Percentiles rank a stretch among this genome's conserved stretches.
phyloP scores from a whole-genome alignment of 2,888 invertebrate genomes.

The Harpalus rubripes region DNA sequence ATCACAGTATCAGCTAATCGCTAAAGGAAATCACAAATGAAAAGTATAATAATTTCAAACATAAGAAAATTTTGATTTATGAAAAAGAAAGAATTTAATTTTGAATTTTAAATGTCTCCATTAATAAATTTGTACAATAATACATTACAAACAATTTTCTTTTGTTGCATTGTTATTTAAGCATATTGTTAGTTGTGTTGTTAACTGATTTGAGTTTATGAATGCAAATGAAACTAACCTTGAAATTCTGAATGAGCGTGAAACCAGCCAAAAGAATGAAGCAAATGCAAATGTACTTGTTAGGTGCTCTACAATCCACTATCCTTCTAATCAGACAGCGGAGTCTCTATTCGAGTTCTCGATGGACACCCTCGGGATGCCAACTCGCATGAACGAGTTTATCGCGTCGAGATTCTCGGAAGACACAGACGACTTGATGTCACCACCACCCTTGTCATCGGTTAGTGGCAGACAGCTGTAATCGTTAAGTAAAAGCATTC shows the following conservation, averaged over 20 bases:
- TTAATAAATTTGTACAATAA: too few species aligned
- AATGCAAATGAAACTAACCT: conserved; percentile 21
- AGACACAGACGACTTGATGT: neutral
- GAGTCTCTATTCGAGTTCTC: conserved; percentile 68
- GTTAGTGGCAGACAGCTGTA: conserved; percentile 45
- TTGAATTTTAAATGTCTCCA: too few species aligned
- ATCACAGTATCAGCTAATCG: too few species aligned
- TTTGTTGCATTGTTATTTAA: too few species aligned
- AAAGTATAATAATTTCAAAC: too few species aligned
- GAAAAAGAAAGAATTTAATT: too few species aligned
- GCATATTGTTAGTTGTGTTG: too few species aligned
- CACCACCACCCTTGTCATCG: conserved; percentile 26
- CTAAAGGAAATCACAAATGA: too few species aligned
- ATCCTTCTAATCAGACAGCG: conserved; percentile 35
- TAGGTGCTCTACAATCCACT: conserved; percentile 37
- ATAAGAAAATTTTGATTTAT: too few species aligned
- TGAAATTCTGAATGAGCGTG: conserved; percentile 34
- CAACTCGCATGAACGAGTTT: conserved; percentile 48
- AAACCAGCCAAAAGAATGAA: conserved; percentile 40
- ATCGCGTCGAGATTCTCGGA: conserved; percentile 42
- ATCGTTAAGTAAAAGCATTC: conserved; percentile 71
- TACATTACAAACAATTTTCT: too few species aligned
- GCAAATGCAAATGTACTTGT: conserved; percentile 43
- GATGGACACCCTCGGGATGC: conserved; percentile 72
- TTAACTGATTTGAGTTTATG: too few species aligned